Conservation (phyloP, 2,797 vertebrate species). For the Limosa lapponica region DNA sequence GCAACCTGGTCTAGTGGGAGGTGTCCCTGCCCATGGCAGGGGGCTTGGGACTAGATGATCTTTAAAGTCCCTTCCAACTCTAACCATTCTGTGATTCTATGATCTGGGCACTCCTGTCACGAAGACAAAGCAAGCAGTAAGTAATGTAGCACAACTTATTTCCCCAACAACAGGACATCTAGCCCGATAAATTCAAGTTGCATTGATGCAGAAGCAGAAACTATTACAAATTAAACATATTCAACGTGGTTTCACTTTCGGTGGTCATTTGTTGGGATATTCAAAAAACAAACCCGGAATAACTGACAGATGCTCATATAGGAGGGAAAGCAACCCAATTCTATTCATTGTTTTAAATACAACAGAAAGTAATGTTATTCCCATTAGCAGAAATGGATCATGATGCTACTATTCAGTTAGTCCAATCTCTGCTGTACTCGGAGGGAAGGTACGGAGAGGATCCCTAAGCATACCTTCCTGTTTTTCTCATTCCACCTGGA, state of each 20-base stretch:
- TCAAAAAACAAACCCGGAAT: not conserved
- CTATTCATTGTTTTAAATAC: not conserved
- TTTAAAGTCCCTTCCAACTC: not conserved
- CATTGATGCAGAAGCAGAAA: conserved; percentile 8
- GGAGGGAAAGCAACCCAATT: not conserved
- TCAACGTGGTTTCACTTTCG: not conserved
- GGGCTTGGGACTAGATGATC: not conserved
- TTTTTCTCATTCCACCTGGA: not conserved
- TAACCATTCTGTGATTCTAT: not conserved
- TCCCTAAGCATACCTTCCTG: not conserved
- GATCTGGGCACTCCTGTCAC: not conserved
- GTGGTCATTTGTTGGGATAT: not conserved
- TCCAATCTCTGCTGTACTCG: not conserved
- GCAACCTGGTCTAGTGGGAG: not conserved
- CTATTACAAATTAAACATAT: not conserved
- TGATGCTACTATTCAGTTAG: not conserved
- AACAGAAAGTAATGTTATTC: not conserved
- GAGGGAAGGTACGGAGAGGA: not conserved
- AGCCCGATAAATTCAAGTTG: not conserved
- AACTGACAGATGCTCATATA: not conserved
- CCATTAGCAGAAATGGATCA: not conserved
- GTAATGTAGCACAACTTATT: not conserved
- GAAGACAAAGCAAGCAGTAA: not conserved
- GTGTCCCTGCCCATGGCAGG: not conserved
- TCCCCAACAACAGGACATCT: not conserved